Percentiles rank a stretch among this genome's conserved stretches.
These are phyloP conservation scores for Labeo catla DNA, from an alignment of 2,113 vertebrate genomes.

Conservation along the genomic window DNA sequence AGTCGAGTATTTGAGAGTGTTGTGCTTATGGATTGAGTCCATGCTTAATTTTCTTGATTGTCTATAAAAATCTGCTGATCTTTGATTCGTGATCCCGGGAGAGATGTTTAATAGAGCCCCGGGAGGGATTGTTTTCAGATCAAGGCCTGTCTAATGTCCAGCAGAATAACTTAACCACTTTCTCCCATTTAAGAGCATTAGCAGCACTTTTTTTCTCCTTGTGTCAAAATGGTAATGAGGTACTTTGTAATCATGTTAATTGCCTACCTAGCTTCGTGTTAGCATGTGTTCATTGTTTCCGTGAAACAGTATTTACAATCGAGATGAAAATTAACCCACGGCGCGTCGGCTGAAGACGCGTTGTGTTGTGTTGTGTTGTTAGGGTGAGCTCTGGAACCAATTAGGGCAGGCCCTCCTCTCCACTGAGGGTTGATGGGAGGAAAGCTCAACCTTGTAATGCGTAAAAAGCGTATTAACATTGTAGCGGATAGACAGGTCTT, in stretches of 20 bases:
- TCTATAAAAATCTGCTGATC: constrained; percentile 99
- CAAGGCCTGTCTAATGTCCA: constrained; percentile 84
- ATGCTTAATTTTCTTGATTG: constrained; percentile 90
- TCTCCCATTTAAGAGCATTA: constrained; percentile 71
- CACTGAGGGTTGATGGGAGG: constrained; percentile 81
- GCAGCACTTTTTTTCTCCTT: constrained; percentile 66
- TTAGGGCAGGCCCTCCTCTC: constrained; percentile 88
- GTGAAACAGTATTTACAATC: constrained; percentile 83
- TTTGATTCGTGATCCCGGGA: constrained; percentile 87
- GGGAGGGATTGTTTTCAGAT: constrained; percentile 87
- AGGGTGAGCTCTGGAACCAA: constrained; percentile 98
- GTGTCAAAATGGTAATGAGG: constrained; percentile 94
- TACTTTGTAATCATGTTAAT: constrained; percentile 98
- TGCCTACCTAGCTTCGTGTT: constrained; percentile 96
- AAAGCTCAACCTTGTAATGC: constrained; percentile 85
- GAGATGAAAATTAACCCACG: constrained; percentile 87
- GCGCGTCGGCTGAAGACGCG: constrained; percentile 80
- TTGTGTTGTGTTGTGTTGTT: constrained; percentile 73
- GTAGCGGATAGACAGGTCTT: constrained; percentile 52
- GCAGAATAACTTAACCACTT: constrained; percentile 81
- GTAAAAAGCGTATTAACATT: constrained; percentile 82
- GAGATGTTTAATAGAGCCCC: constrained; percentile 92
- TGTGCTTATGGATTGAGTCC: constrained; percentile 38
- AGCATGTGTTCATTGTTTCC: constrained; percentile 93
- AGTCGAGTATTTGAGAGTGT: constrained; percentile 43